A percentile compares a stretch with the other conserved stretches of the same genome.
Evolutionary conservation across 2,888 invertebrate species (phyloP).

Genomic region (Macrophya alboannulata): DNA sequence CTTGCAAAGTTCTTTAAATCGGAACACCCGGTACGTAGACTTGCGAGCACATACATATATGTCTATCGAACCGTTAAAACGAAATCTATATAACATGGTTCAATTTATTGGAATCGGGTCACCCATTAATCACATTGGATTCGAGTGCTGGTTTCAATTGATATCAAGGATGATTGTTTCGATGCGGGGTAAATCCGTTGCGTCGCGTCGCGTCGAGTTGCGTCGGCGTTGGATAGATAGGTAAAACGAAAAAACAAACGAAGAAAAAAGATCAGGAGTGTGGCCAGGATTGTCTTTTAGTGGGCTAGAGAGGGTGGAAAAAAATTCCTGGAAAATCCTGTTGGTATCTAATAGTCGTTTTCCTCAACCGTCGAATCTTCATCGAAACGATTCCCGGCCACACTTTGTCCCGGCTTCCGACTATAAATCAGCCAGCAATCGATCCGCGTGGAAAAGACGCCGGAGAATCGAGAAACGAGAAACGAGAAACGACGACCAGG

Average conservation of each 20-base stretch:
- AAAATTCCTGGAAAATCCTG: neutral
- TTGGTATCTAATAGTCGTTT: conserved; percentile 7
- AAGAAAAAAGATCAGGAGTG: neutral
- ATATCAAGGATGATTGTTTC: conserved; percentile 43
- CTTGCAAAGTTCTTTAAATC: neutral
- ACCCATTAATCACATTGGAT: conserved; percentile 45
- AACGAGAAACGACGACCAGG: conserved; percentile 12
- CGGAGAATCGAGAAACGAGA: conserved; percentile 28
- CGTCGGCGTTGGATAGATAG: neutral
- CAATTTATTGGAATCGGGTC: conserved; percentile 44
- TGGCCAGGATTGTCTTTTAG: neutral
- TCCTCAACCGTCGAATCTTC: conserved; percentile 17
- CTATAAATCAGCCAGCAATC: conserved; percentile 44
- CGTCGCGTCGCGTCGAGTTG: neutral
- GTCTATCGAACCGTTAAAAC: conserved; percentile 14
- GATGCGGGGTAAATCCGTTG: conserved; percentile 34
- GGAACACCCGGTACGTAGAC: neutral
- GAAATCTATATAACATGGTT: conserved; percentile 33
- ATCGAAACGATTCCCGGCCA: conserved; percentile 27
- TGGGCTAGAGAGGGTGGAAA: neutral
- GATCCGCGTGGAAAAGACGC: conserved; percentile 42
- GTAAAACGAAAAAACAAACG: neutral
- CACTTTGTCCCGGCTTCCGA: conserved; percentile 47
- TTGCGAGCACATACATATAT: neutral
- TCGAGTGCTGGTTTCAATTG: conserved; percentile 41